These are phyloP conservation scores for Glaucomys volans DNA, from an alignment of 2,113 vertebrate species.

Conservation along the genomic window DNA sequence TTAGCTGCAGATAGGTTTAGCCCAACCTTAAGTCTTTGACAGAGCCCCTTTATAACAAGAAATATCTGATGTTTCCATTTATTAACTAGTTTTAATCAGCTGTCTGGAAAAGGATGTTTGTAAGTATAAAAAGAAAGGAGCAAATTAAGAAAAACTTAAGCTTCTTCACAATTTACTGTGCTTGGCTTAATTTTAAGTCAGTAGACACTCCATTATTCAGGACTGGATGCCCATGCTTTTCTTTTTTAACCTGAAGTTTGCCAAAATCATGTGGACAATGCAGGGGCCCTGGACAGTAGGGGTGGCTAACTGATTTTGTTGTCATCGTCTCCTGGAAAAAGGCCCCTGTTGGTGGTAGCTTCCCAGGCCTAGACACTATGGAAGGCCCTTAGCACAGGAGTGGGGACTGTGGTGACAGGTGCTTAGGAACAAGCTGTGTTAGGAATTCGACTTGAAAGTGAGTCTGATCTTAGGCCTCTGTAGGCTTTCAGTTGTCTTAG, in stretches of 20 bases:
- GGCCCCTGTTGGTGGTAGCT: fast-evolving
- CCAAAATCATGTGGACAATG: background rate
- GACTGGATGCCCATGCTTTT: background rate
- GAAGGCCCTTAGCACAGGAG: too few species aligned
- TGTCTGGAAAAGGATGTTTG: background rate
- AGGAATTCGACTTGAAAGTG: background rate
- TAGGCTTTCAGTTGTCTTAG: background rate
- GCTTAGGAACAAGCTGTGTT: background rate
- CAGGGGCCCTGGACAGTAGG: background rate
- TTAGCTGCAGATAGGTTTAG: background rate
- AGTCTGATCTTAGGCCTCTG: background rate
- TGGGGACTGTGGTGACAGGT: fast-evolving
- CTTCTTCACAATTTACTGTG: background rate
- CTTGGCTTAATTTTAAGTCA: background rate
- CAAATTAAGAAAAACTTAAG: background rate
- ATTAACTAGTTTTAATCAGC: background rate
- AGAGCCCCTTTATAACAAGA: background rate
- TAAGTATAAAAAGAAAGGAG: background rate
- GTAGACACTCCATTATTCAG: background rate
- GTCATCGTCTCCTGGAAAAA: background rate
- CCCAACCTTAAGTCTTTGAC: background rate
- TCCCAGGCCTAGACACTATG: fast-evolving
- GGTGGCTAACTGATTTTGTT: background rate
- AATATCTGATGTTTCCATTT: background rate
- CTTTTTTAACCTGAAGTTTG: background rate